These are phyloP conservation scores for Epinephelus lanceolatus DNA, from an alignment of 2,113 vertebrate genomes.

Conservation along the genomic window DNA sequence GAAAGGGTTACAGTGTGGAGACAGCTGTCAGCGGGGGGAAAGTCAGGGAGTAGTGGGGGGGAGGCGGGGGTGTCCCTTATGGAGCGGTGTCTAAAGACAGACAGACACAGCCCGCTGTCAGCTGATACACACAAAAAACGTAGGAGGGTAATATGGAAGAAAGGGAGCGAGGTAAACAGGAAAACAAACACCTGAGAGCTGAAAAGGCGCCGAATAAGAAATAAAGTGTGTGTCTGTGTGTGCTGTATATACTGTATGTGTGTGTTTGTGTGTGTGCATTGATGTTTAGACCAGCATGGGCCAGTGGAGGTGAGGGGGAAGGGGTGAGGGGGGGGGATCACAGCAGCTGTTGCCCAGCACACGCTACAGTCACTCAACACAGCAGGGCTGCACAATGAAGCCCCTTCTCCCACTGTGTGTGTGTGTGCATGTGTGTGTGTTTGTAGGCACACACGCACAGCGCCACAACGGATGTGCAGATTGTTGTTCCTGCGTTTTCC, in stretches of 20 bases:
- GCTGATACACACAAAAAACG: constrained; percentile 47
- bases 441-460: constrained; percentile 40
- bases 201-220: not conserved
- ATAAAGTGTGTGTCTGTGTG: not conserved
- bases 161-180: constrained; percentile 2
- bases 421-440: constrained; percentile 47
- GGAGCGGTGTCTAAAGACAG: constrained; percentile 57
- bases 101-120: constrained; percentile 52
- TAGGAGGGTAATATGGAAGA: not conserved
- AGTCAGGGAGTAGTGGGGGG: constrained; percentile 11
- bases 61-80: constrained; percentile 40
- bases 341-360: constrained; percentile 87
- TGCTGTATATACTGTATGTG: constrained; percentile 9
- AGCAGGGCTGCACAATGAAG: constrained; percentile 83
- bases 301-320: constrained; percentile 53
- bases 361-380: constrained; percentile 85
- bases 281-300: constrained; percentile 59
- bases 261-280: constrained; percentile 22
- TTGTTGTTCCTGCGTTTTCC: constrained; percentile 50
- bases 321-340: constrained; percentile 36
- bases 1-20: constrained; percentile 76
- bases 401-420: constrained; percentile 75
- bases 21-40: constrained; percentile 77
- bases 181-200: not conserved
- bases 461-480: constrained; percentile 61